phyloP scores from a whole-genome alignment of 1,140 invertebrate species.

The Zaprionus ghesquierei region DNA sequence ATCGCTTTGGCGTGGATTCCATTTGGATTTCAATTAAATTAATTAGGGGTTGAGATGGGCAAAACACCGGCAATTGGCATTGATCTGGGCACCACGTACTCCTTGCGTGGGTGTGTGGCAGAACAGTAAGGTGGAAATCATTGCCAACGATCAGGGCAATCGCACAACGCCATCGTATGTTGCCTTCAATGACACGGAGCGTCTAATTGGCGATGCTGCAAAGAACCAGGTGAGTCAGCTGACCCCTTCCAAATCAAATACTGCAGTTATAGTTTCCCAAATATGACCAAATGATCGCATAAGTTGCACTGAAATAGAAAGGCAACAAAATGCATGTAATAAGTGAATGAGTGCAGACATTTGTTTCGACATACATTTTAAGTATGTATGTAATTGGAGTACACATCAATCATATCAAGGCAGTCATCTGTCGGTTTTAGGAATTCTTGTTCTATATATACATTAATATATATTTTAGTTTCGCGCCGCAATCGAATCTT shows the following conservation, averaged over 20 bases:
- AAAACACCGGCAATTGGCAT: constrained; percentile 89
- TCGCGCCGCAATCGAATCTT: neutral
- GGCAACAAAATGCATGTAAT: neutral
- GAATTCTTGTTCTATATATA: neutral
- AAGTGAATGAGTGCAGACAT: neutral
- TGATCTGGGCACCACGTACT: constrained; percentile 91
- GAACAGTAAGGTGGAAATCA: constrained; percentile 95
- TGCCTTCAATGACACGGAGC: constrained; percentile 92
- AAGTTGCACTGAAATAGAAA: constrained; percentile 5
- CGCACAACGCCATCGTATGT: constrained; percentile 96
- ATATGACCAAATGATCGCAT: constrained; percentile 9
- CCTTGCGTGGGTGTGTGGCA: constrained; percentile 92
- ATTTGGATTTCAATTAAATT: neutral
- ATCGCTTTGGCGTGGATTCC: neutral
- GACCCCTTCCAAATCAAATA: constrained; percentile 1
- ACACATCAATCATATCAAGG: neutral
- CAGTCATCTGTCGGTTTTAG: neutral
- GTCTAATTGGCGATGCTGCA: constrained; percentile 83
- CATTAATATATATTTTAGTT: neutral
- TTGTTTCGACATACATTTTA: neutral
- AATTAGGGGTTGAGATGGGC: constrained; percentile 42
- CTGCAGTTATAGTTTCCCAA: constrained; percentile 19
- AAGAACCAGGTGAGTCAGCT: constrained; percentile 75
- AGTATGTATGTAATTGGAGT: neutral
- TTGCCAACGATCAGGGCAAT: constrained; percentile 97